Evolutionary conservation across 64 coral and sea anemone species (phyloP).

Genomic region (Cladopsammia gracilis): DNA sequence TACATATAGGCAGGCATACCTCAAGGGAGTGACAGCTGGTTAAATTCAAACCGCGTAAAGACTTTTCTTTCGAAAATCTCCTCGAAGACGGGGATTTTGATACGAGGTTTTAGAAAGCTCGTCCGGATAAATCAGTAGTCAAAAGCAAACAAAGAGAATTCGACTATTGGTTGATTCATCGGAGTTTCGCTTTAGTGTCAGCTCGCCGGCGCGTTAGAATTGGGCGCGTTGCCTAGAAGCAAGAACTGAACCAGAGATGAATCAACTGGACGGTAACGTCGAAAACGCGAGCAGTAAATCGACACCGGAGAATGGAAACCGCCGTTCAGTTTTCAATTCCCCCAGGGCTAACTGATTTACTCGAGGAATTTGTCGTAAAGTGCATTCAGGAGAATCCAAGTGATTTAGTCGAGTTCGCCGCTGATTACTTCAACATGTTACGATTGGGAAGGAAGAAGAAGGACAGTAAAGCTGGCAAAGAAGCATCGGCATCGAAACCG

Average conservation of each 20-base stretch:
- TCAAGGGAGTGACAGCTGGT: conserved; percentile 37
- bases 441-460: conserved; percentile 70
- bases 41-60: conserved; percentile 49
- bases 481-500: conserved; percentile 51
- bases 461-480: conserved; percentile 75
- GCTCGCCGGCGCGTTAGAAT: neutral
- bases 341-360: conserved; percentile 87
- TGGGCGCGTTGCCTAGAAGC: conserved; percentile 45
- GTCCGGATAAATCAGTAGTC: neutral
- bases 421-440: conserved; percentile 94
- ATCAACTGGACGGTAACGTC: neutral
- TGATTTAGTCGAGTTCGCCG: conserved; percentile 94
- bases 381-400: conserved; percentile 97
- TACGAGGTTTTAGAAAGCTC: neutral
- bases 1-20: no score
- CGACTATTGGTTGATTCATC: conserved; percentile 1
- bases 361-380: conserved; percentile 98
- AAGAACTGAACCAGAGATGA: conserved; percentile 28
- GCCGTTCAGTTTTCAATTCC: conserved; percentile 87
- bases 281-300: conserved; percentile 15
- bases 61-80: conserved; percentile 36
- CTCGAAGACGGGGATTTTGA: conserved; percentile 30
- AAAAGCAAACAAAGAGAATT: conserved; percentile 17
- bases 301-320: conserved; percentile 74
- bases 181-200: neutral